These are phyloP conservation scores for Orchestes rusci DNA, from an alignment of 2,888 invertebrate species.

Conservation along the genomic window DNA sequence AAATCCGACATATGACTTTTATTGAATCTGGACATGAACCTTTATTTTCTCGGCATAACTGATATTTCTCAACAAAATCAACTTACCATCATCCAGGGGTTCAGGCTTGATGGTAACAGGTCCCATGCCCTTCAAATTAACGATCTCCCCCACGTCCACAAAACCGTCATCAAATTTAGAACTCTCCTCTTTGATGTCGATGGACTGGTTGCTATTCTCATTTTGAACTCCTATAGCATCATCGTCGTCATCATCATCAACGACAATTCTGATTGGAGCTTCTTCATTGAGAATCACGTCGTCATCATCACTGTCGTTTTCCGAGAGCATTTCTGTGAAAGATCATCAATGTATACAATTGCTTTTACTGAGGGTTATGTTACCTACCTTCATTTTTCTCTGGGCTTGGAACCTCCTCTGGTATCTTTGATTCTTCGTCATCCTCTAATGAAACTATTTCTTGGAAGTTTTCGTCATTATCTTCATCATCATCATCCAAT, in stretches of 20 bases:
- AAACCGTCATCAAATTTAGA: conserved; percentile 44
- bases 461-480: conserved; percentile 34
- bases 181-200: conserved; percentile 47
- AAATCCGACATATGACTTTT: background rate
- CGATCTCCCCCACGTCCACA: conserved; percentile 39
- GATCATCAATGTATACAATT: background rate
- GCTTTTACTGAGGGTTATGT: background rate
- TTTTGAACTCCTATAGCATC: conserved; percentile 1
- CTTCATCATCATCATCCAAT: conserved; percentile 39
- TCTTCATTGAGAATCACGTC: conserved; percentile 64
- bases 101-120: conserved; percentile 63
- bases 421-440: conserved; percentile 15
- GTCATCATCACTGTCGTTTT: conserved; percentile 53
- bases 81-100: conserved; percentile 56
- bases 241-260: conserved; percentile 51
- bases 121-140: conserved; percentile 53
- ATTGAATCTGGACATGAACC: too few relatives aligned
- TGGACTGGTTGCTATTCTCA: conserved; percentile 29
- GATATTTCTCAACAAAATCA: too few relatives aligned
- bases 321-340: conserved; percentile 9
- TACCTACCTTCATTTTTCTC: conserved; percentile 8
- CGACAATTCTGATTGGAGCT: conserved; percentile 57
- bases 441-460: conserved; percentile 21
- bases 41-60: too few relatives aligned
- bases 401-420: conserved; percentile 16